phyloP scores from a whole-genome alignment of 1,140 invertebrate species.

The Gryon sp. region DNA sequence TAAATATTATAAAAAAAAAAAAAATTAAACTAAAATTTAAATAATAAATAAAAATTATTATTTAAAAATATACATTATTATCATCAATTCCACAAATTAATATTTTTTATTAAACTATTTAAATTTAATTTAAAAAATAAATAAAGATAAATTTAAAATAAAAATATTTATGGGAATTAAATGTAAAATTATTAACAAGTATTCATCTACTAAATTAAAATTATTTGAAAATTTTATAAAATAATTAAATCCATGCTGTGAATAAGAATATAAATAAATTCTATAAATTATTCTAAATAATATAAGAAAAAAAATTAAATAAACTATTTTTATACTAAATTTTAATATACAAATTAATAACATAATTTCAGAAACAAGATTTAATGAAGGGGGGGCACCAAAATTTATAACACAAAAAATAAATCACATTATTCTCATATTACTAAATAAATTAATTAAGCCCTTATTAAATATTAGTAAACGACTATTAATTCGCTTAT shows the following conservation, averaged over 20 bases:
- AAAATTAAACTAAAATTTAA: conserved; percentile 74
- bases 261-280: conserved; percentile 79
- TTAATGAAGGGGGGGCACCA: conserved; percentile 69
- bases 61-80: conserved; percentile 76
- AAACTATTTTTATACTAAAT: conserved; percentile 75
- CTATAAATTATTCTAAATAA: conserved; percentile 66
- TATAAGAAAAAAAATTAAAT: conserved; percentile 73
- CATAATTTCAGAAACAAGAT: conserved; percentile 80
- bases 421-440: conserved; percentile 82
- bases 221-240: conserved; percentile 71
- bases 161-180: conserved; percentile 82
- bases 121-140: conserved; percentile 77
- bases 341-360: conserved; percentile 79
- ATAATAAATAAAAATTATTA: conserved; percentile 73
- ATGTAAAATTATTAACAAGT: conserved; percentile 82
- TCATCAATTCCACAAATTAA: conserved; percentile 82
- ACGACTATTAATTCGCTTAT: conserved; percentile 79
- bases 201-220: conserved; percentile 78
- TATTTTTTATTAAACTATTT: conserved; percentile 83
- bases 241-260: conserved; percentile 80
- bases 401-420: conserved; percentile 80
- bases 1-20: conserved; percentile 71
- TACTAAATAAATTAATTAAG: conserved; percentile 57
- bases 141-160: conserved; percentile 79
- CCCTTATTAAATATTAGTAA: conserved; percentile 77